Conservation (phyloP, 2,888 invertebrate genomes). For the Pterobdella sp. region DNA sequence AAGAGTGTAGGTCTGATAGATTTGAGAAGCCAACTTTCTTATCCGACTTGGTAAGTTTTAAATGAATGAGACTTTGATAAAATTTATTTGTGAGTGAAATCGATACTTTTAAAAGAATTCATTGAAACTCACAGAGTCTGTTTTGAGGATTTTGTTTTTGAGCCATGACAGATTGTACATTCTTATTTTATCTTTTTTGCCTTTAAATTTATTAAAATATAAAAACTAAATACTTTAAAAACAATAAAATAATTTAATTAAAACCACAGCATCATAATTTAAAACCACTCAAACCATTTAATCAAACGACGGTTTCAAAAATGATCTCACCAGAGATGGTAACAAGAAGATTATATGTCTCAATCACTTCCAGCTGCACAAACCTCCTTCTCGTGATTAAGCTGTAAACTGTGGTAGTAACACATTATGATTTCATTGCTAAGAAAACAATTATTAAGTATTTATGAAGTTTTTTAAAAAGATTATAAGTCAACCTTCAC, state of each 20-base stretch:
- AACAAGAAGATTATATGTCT: slow-evolving; percentile 98
- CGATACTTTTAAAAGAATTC: too few relatives aligned
- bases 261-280: too few relatives aligned
- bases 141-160: slow-evolving; percentile 93
- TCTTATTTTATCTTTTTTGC: slow-evolving; percentile 94
- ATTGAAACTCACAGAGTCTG: slow-evolving; percentile 61
- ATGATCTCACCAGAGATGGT: slow-evolving; percentile 78
- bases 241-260: neutral
- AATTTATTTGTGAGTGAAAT: too few relatives aligned
- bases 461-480: too few relatives aligned
- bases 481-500: slow-evolving; percentile 35
- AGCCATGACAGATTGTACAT: slow-evolving; percentile 99
- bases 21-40: slow-evolving; percentile 97
- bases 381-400: slow-evolving; percentile 93
- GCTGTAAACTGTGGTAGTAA: slow-evolving; percentile 70
- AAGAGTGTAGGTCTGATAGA: slow-evolving; percentile 95
- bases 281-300: too few relatives aligned
- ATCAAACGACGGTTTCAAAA: neutral
- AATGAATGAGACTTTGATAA: too few relatives aligned
- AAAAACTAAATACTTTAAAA: neutral
- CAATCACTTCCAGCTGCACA: slow-evolving; percentile 99
- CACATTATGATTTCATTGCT: neutral
- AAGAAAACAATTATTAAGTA: neutral
- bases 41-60: slow-evolving; percentile 65
- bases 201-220: slow-evolving; percentile 48